These are phyloP conservation scores for Brachyistius frenatus DNA, from an alignment of 2,113 vertebrate genomes.

Conservation along the genomic window DNA sequence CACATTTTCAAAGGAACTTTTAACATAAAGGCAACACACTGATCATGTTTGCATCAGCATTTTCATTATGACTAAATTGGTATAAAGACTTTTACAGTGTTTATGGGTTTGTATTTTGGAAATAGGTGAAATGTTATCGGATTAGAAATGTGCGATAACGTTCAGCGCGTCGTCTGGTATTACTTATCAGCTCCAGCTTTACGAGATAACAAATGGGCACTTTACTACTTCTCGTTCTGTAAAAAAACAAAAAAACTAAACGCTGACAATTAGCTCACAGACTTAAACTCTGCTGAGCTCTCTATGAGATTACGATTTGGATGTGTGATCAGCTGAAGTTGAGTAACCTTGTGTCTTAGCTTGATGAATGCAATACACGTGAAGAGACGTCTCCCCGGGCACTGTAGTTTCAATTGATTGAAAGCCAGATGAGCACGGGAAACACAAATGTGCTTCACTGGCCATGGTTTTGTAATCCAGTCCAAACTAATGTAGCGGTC, in stretches of 20 bases:
- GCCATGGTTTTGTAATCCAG: neutral
- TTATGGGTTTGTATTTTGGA: constrained; percentile 31
- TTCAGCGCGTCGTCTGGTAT: constrained; percentile 40
- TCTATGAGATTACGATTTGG: constrained; percentile 42
- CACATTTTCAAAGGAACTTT: too few relatives aligned
- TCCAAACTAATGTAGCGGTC: neutral
- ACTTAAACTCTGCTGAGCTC: constrained; percentile 17
- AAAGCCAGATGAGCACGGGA: neutral
- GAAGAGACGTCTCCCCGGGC: neutral
- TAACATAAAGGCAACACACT: too few relatives aligned
- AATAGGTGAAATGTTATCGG: constrained; percentile 44
- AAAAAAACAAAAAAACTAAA: neutral
- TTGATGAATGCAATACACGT: constrained; percentile 1
- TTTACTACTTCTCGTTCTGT: neutral
- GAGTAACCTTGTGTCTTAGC: constrained; percentile 1
- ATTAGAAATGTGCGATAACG: neutral
- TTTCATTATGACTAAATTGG: too few relatives aligned
- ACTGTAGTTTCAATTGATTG: neutral
- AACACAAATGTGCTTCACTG: neutral
- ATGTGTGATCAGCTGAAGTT: constrained; percentile 26
- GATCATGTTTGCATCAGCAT: too few relatives aligned
- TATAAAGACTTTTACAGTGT: neutral
- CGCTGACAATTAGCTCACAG: neutral
- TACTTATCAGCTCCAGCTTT: constrained; percentile 56
- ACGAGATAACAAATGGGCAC: neutral